Percentiles rank a stretch among this genome's conserved stretches.
Conservation (phyloP, 2,888 invertebrate genomes). For the Pherbina coryleti region DNA sequence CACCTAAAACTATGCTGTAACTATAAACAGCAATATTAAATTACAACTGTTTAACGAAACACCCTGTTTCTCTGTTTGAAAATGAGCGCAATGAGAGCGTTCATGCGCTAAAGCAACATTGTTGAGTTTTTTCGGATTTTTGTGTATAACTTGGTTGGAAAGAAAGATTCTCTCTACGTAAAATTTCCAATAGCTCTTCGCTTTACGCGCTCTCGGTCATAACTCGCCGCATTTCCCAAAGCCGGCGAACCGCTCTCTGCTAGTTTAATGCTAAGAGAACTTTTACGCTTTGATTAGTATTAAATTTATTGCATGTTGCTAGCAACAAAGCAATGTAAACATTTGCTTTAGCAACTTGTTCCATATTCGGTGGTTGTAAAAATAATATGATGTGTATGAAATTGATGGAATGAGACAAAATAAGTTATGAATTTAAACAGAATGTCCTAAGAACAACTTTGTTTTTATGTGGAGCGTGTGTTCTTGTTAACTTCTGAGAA, state of each 20-base stretch:
- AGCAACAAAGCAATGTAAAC: no score
- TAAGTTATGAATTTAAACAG: no score
- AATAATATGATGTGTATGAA: no score
- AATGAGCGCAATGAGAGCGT: neutral
- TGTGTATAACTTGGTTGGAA: conserved; percentile 22
- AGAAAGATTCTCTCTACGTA: neutral
- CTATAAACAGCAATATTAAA: neutral
- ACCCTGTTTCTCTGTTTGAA: conserved; percentile 6
- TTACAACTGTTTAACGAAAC: neutral
- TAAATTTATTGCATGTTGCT: no score
- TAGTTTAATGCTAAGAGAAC: neutral
- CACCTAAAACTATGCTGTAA: conserved; percentile 23
- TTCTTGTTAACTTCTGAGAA: no score
- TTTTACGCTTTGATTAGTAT: no score
- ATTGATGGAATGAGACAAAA: no score
- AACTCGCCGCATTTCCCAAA: neutral
- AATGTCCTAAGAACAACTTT: no score
- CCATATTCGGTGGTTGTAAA: no score
- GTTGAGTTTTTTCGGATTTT: conserved; percentile 5
- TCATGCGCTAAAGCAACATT: neutral
- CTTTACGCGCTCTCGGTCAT: neutral
- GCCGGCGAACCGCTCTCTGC: neutral
- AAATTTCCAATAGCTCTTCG: neutral
- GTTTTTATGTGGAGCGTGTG: no score
- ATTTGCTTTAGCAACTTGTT: no score